A percentile compares a stretch with the other conserved stretches of the same genome.
These are phyloP conservation scores for Glossophaga mutica DNA, from an alignment of 2,797 vertebrate genomes.

Conservation along the genomic window DNA sequence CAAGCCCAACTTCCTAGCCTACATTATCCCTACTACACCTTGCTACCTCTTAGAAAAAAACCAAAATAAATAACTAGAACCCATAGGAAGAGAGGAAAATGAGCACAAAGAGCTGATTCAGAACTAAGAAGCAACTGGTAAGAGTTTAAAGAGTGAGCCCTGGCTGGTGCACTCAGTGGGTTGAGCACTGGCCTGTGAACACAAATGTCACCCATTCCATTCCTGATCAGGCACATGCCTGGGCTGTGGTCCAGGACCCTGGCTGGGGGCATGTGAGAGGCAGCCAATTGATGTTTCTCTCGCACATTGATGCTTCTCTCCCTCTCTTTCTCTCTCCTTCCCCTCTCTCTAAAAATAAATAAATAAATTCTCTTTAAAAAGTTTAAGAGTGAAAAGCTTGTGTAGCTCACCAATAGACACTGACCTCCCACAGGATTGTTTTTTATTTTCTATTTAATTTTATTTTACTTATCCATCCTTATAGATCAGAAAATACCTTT, in stretches of 20 bases:
- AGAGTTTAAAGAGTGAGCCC: background rate
- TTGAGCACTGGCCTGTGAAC: background rate
- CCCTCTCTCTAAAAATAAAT: background rate
- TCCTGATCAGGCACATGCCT: background rate
- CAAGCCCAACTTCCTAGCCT: background rate
- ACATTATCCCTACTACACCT: background rate
- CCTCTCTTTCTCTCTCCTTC: too few species aligned
- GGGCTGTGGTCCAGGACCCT: background rate
- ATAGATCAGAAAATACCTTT: background rate
- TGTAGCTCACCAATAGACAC: background rate
- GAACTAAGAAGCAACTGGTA: background rate
- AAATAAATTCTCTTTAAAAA: background rate
- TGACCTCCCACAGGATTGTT: background rate
- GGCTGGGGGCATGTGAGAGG: background rate
- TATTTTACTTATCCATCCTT: background rate
- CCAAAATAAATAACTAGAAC: background rate
- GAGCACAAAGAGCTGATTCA: background rate
- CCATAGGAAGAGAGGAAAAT: background rate
- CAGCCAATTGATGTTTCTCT: background rate
- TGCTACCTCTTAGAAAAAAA: background rate
- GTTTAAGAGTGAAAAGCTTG: background rate
- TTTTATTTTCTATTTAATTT: background rate
- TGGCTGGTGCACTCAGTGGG: background rate
- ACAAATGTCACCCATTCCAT: background rate
- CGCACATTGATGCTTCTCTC: background rate